Percentiles rank a stretch among this genome's conserved stretches.
These are phyloP conservation scores for Crocodylus rhombifer DNA, from an alignment of 2,797 vertebrate genomes.

Conservation along the genomic window DNA sequence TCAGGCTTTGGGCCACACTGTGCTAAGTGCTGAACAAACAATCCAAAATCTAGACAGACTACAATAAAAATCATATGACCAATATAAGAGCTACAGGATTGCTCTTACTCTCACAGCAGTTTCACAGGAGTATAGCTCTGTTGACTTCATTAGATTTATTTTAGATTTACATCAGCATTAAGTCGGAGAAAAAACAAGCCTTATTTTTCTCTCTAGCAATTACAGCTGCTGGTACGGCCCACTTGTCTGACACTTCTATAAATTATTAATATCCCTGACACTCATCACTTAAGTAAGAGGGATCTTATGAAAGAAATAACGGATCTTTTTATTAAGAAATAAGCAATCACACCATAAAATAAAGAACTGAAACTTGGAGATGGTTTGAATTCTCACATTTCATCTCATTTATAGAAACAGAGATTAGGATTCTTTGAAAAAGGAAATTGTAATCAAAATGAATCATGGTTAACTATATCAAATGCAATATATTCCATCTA, in stretches of 20 bases:
- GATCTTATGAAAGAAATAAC: not conserved
- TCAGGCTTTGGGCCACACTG: not conserved
- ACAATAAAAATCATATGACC: not conserved
- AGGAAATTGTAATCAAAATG: not conserved
- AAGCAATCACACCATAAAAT: not conserved
- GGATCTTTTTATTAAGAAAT: not conserved
- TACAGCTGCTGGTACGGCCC: not conserved
- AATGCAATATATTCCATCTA: not conserved
- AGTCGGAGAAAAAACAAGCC: not conserved
- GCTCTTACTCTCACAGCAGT: slow-evolving; percentile 15
- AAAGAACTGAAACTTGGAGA: not conserved
- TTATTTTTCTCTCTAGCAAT: not conserved
- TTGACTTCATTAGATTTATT: slow-evolving; percentile 27
- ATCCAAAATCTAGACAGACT: not conserved
- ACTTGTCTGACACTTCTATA: not conserved
- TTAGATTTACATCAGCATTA: not conserved
- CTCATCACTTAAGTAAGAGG: not conserved
- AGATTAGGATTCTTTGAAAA: not conserved
- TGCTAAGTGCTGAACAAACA: not conserved
- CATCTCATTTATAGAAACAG: not conserved
- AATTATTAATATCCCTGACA: not conserved
- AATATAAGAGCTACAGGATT: not conserved
- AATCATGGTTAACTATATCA: not conserved
- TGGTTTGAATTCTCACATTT: fast-evolving
- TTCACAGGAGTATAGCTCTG: not conserved